phyloP scores from a whole-genome alignment of 2,113 vertebrate genomes.

The Apteryx mantelli region DNA sequence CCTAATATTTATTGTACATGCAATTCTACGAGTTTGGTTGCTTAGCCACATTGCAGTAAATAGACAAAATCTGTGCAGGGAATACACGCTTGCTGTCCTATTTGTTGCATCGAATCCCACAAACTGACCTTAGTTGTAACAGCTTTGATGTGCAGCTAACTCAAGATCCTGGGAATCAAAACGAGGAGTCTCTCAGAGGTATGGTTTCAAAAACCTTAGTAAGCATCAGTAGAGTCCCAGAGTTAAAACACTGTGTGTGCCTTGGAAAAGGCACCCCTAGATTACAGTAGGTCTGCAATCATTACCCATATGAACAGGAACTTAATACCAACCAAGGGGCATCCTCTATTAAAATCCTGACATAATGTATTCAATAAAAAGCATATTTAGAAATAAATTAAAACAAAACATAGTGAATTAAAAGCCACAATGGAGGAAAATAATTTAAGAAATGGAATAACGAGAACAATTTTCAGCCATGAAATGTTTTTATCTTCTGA shows the following conservation, averaged over 20 bases:
- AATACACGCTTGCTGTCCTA: neutral
- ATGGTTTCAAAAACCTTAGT: conserved; percentile 18
- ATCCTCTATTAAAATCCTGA: conserved; percentile 47
- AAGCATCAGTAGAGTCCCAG: neutral
- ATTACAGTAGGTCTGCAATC: neutral
- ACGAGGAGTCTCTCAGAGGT: neutral
- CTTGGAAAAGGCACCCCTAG: neutral
- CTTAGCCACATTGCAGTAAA: neutral
- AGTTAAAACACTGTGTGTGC: neutral
- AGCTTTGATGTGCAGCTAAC: conserved; percentile 41
- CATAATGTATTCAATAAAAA: conserved; percentile 65
- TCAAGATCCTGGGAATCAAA: neutral
- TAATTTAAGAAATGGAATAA: conserved; percentile 67
- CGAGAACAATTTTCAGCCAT: conserved; percentile 64
- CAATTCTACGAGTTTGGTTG: neutral
- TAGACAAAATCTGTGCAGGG: neutral
- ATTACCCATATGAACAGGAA: neutral
- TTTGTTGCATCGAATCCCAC: conserved; percentile 7
- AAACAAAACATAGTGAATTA: conserved; percentile 62
- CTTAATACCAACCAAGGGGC: conserved; percentile 1
- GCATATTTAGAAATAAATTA: conserved; percentile 75
- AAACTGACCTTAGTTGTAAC: neutral
- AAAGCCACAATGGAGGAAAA: conserved; percentile 41
- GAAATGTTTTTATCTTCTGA: conserved; percentile 69
- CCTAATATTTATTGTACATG: neutral